Evolutionary conservation across 2,113 vertebrate species (phyloP), one percentile per base, ranked within the genome.

Genomic region (Neogobius melanostomus): DNA sequence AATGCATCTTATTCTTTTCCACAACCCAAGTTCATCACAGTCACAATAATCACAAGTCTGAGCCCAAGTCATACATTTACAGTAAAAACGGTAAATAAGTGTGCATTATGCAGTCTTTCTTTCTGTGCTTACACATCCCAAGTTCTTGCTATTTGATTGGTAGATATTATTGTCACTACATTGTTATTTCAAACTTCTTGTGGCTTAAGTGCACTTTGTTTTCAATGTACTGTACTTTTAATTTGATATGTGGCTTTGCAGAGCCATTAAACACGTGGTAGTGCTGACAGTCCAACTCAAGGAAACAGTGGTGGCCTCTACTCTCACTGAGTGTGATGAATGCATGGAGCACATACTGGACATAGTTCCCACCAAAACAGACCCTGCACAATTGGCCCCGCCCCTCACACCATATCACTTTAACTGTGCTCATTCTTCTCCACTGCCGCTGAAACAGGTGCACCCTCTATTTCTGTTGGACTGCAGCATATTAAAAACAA

Each of bases 391-490:
- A 82, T 70, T 76, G 75, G 11, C 42, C n/a, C 44, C 15, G 5
- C 43, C 43, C 69, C 66, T 54, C 74, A 65, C 80, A 76, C 79
- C 51, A 73, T 81, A 71, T 83, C 82, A 80, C 66, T 90, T 91
- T 76, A 87, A 87, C 87, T 82, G 85, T 73, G 82, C 69, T 86
- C 84, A 89, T 91, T 91, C 83, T 90, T 88, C 87, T 76, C 17
- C 28, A n/a, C 84, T 81, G 81, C 66, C 47, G 73, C 68, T 62
- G 68, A 76, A 87, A 92, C 92, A 93, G 92, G 92, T 93, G 92
- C 83, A 82, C 74, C 28, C 84, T 91, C 91, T 93, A 93, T 93
- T 94, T 91, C 84, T 69, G 89, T 91, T 71, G 57, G 84, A 85
- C 78, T 75, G 43, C 75, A 87, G 86, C 81, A 83, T 88, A 85